Evolutionary conservation across 64 coral and sea anemone genomes (phyloP).

Genomic region (Exaiptasia diaphana): DNA sequence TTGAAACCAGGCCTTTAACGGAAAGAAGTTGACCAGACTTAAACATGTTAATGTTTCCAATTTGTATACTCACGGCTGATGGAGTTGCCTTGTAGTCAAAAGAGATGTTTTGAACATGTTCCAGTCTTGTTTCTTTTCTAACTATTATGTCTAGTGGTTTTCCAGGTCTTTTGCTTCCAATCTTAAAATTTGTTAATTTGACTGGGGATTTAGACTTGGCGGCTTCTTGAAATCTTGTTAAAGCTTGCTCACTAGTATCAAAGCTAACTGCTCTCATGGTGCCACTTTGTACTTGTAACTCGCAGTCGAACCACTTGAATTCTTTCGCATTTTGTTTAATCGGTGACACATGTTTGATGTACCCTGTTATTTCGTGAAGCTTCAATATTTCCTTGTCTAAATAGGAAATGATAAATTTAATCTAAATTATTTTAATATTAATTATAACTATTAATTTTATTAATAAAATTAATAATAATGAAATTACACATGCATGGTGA

Average conservation of each 20-base stretch:
- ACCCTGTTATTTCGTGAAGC: conserved; percentile 7
- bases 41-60: conserved; percentile 26
- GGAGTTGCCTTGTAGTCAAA: conserved; percentile 1
- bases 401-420: neutral
- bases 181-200: neutral
- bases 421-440: neutral
- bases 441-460: neutral
- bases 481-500: neutral
- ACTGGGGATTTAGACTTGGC: neutral
- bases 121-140: conserved; percentile 10
- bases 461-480: neutral
- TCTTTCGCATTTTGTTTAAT: conserved; percentile 29
- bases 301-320: conserved; percentile 41
- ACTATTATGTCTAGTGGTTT: conserved; percentile 24
- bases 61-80: neutral
- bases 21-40: conserved; percentile 10
- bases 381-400: conserved; percentile 6
- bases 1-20: conserved; percentile 2
- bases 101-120: neutral
- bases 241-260: neutral
- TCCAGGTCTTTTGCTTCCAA: conserved; percentile 11
- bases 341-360: conserved; percentile 29
- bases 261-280: conserved; percentile 36
- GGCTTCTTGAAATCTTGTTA: neutral
- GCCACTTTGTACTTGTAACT: conserved; percentile 18